Percentiles rank a stretch among this genome's conserved stretches.
These are phyloP conservation scores for Saccostrea glomerata DNA, from an alignment of 1,140 invertebrate genomes.

Conservation along the genomic window DNA sequence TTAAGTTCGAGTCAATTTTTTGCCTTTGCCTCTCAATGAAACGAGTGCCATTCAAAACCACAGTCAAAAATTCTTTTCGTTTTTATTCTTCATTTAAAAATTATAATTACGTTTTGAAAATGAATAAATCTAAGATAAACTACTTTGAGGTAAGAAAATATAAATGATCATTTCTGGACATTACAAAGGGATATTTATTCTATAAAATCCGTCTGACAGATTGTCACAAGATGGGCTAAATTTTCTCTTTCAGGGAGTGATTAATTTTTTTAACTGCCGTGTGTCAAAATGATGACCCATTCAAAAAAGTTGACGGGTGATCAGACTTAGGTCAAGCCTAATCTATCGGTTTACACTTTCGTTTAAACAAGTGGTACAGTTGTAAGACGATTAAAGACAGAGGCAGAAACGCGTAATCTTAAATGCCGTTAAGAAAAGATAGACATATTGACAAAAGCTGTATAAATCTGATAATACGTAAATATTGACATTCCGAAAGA, in stretches of 20 bases:
- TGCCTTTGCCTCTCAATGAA: constrained; percentile 26
- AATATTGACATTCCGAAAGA: constrained; percentile 36
- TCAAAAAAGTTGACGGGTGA: constrained; percentile 28
- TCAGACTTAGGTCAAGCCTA: constrained; percentile 8
- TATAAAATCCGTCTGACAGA: not conserved
- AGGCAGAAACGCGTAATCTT: not conserved
- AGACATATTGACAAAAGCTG: constrained; percentile 36
- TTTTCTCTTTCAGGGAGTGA: not conserved
- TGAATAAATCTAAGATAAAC: not conserved
- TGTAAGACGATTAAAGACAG: constrained; percentile 15
- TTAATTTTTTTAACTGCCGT: constrained; percentile 18
- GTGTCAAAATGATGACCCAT: constrained; percentile 24
- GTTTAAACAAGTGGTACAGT: constrained; percentile 33
- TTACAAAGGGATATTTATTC: not conserved
- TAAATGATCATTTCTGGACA: not conserved
- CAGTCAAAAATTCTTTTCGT: not conserved
- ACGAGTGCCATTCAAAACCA: not conserved
- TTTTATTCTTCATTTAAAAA: not conserved
- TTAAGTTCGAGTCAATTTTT: constrained; percentile 7
- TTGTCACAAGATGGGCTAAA: not conserved
- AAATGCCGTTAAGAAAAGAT: constrained; percentile 36
- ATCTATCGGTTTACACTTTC: constrained; percentile 36
- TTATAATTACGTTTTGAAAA: not conserved
- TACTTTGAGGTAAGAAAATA: not conserved
- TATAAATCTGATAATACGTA: constrained; percentile 35